A percentile compares a stretch with the other conserved stretches of the same genome.
phyloP scores from a whole-genome alignment of 2,113 vertebrate species.

The Dromaius novaehollandiae region DNA sequence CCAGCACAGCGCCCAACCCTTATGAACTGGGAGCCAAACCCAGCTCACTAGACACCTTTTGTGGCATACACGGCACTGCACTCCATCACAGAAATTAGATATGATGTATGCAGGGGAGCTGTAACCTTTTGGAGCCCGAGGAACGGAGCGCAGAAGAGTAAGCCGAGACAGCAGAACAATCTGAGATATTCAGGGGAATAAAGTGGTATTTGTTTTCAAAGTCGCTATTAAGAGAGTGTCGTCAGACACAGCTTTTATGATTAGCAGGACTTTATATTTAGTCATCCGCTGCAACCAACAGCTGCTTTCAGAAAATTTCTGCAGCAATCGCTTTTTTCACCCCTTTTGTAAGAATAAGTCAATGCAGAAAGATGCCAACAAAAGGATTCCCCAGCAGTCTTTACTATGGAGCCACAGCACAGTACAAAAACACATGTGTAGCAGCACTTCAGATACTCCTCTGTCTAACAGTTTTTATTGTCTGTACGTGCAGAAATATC shows the following conservation, averaged over 20 bases:
- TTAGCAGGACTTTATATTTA: neutral
- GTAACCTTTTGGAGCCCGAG: neutral
- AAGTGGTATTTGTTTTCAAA: neutral
- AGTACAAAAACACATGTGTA: neutral
- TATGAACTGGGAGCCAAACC: neutral
- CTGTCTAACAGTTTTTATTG: neutral
- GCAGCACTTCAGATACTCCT: neutral
- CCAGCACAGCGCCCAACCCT: neutral
- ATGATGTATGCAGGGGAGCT: neutral
- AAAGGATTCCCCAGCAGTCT: neutral
- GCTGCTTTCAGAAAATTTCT: neutral
- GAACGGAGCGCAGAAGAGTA: neutral
- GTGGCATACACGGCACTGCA: neutral
- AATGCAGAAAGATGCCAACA: neutral
- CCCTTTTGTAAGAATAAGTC: neutral
- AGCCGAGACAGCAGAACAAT: neutral
- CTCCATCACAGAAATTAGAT: neutral
- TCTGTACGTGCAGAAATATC: neutral
- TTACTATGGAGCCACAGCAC: neutral
- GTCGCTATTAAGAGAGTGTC: neutral
- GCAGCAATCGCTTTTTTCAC: neutral
- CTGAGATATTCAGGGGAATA: neutral
- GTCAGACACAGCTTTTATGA: neutral
- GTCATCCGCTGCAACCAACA: neutral
- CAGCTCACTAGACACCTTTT: neutral